Conservation (phyloP, 2,113 vertebrate genomes). For the Bothrops jararaca region DNA sequence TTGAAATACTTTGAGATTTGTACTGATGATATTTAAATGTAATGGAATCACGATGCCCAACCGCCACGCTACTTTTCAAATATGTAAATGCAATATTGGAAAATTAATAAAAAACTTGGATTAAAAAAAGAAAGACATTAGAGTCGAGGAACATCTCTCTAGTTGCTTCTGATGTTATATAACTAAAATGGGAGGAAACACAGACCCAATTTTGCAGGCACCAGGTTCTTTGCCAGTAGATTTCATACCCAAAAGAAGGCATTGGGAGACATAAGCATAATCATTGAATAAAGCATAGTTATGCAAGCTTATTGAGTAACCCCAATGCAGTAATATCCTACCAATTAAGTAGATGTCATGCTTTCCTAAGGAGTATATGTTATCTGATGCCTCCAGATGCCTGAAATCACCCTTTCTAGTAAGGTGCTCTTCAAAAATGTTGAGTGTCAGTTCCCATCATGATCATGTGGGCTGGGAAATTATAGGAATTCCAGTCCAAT, state of each 20-base stretch:
- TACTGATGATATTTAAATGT: no score
- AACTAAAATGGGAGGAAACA: slow-evolving; percentile 33
- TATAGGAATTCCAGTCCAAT: background rate
- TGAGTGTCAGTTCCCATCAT: background rate
- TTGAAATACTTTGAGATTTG: no score
- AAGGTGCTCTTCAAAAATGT: background rate
- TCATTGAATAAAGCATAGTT: background rate
- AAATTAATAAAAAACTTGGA: no score
- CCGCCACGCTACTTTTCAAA: no score
- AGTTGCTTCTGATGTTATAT: slow-evolving; percentile 22
- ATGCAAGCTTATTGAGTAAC: background rate
- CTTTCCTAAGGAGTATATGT: background rate
- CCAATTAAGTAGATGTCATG: background rate
- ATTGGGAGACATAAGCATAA: background rate
- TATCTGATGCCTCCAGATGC: background rate
- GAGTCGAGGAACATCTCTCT: slow-evolving; percentile 33
- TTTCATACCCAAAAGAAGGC: background rate
- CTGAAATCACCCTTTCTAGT: background rate
- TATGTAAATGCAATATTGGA: no score
- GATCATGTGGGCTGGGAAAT: background rate
- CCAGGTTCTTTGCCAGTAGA: background rate
- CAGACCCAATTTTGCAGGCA: background rate
- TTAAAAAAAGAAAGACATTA: slow-evolving; percentile 16
- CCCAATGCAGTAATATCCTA: background rate
- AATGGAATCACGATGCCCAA: no score